Conservation (phyloP, 2,888 invertebrate species). For the Drosophila infuscata region DNA sequence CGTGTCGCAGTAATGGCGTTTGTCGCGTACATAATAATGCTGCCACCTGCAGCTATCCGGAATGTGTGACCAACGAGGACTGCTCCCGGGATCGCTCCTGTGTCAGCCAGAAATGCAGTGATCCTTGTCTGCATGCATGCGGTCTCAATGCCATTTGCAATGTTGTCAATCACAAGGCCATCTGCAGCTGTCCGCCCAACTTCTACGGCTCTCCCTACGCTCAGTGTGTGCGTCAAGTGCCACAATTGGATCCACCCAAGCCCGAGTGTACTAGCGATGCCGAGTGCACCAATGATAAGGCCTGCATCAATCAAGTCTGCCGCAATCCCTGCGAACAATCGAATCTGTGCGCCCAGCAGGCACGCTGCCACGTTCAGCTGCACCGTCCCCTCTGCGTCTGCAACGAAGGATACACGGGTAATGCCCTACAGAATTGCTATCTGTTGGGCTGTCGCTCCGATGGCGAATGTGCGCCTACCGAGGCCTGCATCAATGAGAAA, state of each 20-base stretch:
- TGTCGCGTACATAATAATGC: constrained; percentile 90
- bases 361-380: constrained; percentile 91
- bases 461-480: constrained; percentile 92
- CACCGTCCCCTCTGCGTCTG: constrained; percentile 94
- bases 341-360: constrained; percentile 91
- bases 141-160: constrained; percentile 93
- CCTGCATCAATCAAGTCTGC: constrained; percentile 92
- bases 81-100: constrained; percentile 93
- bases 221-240: constrained; percentile 87
- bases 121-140: constrained; percentile 93
- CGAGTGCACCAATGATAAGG: constrained; percentile 93
- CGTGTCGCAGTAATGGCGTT: constrained; percentile 93
- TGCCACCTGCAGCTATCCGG: constrained; percentile 92
- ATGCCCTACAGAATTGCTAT: constrained; percentile 91
- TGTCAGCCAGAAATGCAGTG: constrained; percentile 92
- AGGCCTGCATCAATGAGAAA: constrained; percentile 92
- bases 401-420: constrained; percentile 92
- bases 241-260: constrained; percentile 86
- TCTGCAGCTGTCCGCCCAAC: constrained; percentile 92
- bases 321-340: constrained; percentile 90
- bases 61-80: constrained; percentile 95
- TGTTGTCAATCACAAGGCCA: constrained; percentile 91
- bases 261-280: constrained; percentile 92
- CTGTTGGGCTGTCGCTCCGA: constrained; percentile 94
- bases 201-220: constrained; percentile 92